phyloP scores from a whole-genome alignment of 2,113 vertebrate genomes.

The Hiodon tergisus region DNA sequence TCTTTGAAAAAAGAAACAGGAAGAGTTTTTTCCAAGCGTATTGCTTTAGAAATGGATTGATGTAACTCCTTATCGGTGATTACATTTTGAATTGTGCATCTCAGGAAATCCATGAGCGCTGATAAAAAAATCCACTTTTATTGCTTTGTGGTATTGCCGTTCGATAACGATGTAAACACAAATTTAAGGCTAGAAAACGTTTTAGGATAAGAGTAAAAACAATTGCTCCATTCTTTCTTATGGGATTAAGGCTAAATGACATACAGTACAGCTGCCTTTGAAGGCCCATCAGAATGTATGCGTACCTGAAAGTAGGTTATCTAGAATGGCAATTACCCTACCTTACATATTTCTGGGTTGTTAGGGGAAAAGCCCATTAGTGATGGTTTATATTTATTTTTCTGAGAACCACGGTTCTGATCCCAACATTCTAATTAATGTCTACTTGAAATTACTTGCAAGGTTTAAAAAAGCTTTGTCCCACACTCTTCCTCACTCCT shows the following conservation, averaged over 20 bases:
- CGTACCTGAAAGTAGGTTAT: conserved; percentile 28
- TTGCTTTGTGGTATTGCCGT: conserved; percentile 25
- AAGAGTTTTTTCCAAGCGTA: conserved; percentile 22
- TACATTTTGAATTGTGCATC: conserved; percentile 12
- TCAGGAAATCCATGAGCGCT: conserved; percentile 33
- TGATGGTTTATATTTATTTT: too few relatives aligned
- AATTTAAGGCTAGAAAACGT: conserved; percentile 18
- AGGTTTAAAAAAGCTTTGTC: too few relatives aligned
- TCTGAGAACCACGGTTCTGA: too few relatives aligned
- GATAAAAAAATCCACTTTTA: conserved; percentile 17
- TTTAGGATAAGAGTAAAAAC: conserved; percentile 30
- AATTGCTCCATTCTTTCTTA: conserved; percentile 33
- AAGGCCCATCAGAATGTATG: background rate
- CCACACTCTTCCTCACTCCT: too few relatives aligned
- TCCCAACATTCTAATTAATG: too few relatives aligned
- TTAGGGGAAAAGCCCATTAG: too few relatives aligned
- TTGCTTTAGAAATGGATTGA: conserved; percentile 23
- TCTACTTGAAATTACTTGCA: too few relatives aligned
- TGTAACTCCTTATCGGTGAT: conserved; percentile 21
- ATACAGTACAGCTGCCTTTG: conserved; percentile 24
- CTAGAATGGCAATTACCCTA: conserved; percentile 36
- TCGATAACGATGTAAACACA: background rate
- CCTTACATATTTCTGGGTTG: conserved; percentile 24
- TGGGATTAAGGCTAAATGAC: conserved; percentile 36
- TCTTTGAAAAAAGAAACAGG: too few relatives aligned